Evolutionary conservation across 2,113 vertebrate species (phyloP).

Genomic region (Macaca nemestrina): DNA sequence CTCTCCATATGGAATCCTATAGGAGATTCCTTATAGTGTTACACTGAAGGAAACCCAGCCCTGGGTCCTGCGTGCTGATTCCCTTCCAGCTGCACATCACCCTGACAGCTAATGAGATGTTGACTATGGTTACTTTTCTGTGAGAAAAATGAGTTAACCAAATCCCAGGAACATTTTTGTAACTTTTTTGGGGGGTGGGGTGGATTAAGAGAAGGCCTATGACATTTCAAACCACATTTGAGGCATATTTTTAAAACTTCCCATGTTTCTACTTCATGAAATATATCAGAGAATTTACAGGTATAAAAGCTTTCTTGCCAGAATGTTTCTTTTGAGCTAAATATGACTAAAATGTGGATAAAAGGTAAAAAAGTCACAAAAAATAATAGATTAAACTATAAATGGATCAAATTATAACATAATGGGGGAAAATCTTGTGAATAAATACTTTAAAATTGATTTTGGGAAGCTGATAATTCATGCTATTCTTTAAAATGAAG

Average conservation of each 20-base stretch:
- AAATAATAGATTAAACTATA: neutral
- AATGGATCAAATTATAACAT: constrained; percentile 14
- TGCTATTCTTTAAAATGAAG: constrained; percentile 1
- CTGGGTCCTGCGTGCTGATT: neutral
- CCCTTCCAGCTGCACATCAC: constrained; percentile 43
- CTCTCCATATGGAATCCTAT: constrained; percentile 51
- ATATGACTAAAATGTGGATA: neutral
- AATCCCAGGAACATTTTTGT: constrained; percentile 65
- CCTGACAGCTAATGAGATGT: constrained; percentile 46
- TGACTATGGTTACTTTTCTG: constrained; percentile 45
- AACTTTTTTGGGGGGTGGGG: neutral
- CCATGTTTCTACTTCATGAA: constrained; percentile 50
- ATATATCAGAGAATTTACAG: constrained; percentile 32
- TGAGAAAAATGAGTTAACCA: constrained; percentile 58
- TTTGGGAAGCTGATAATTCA: neutral
- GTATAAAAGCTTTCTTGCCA: neutral
- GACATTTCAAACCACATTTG: constrained; percentile 63
- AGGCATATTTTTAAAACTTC: constrained; percentile 26
- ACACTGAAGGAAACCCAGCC: neutral
- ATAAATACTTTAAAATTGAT: neutral
- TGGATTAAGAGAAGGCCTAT: constrained; percentile 56
- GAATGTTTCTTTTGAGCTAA: constrained; percentile 27
- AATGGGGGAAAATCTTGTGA: constrained; percentile 23
- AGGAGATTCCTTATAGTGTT: constrained; percentile 53
- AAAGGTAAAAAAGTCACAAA: neutral